A percentile compares a stretch with the other conserved stretches of the same genome.
Evolutionary conservation across 2,113 vertebrate species (phyloP).

Genomic region (Cairina moschata): DNA sequence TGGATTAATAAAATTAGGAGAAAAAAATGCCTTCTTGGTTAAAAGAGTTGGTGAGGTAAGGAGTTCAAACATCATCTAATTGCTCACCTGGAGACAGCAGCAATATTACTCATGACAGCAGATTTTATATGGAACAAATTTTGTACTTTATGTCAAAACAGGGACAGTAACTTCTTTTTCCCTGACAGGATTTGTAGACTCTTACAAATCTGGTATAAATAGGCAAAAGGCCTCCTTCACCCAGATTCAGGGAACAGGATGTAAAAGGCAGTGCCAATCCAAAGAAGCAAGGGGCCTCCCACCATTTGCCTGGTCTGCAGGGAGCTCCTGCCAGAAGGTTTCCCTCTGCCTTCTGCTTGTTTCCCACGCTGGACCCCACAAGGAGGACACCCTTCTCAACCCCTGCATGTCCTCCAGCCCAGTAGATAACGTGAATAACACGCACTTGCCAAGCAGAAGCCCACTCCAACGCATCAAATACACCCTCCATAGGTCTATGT

Average conservation of each 20-base stretch:
- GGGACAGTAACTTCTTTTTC: neutral
- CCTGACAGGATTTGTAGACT: neutral
- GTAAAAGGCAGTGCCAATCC: neutral
- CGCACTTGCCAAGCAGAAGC: neutral
- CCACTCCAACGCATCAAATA: neutral
- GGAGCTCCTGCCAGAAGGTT: neutral
- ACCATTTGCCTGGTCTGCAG: neutral
- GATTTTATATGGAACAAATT: neutral
- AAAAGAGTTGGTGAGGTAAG: neutral
- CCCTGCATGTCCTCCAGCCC: neutral
- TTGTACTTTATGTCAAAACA: neutral
- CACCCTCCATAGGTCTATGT: neutral
- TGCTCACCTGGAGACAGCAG: neutral
- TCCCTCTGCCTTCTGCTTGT: neutral
- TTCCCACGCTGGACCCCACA: neutral
- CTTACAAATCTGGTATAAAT: neutral
- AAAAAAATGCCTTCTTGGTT: neutral
- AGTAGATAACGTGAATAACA: rapidly evolving
- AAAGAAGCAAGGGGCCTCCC: neutral
- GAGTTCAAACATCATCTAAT: neutral
- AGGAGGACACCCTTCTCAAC: neutral
- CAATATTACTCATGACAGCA: neutral
- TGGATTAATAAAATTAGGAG: neutral
- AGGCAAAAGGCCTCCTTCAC: neutral
- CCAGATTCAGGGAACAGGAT: neutral